Percentiles rank a stretch among this genome's conserved stretches.
These are phyloP conservation scores for Acipenser transmontanus DNA, from an alignment of 2,797 vertebrate genomes.

Conservation along the genomic window DNA sequence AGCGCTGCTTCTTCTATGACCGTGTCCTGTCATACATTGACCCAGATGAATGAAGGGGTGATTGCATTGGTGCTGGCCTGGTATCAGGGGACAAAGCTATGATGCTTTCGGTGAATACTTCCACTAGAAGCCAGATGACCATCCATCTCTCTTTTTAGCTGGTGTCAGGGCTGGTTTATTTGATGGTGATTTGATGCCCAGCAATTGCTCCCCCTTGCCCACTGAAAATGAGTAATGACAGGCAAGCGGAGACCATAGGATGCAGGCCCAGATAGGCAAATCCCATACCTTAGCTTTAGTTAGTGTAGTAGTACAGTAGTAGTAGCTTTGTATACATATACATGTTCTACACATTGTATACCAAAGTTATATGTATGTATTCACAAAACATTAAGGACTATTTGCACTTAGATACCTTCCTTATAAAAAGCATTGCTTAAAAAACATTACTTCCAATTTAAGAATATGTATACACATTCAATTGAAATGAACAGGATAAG, in stretches of 20 bases:
- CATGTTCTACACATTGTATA: constrained; percentile 39
- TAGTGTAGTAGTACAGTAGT: constrained; percentile 33
- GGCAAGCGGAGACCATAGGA: constrained; percentile 46
- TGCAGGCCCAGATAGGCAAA: constrained; percentile 35
- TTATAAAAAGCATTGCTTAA: too few relatives aligned
- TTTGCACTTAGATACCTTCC: too few relatives aligned
- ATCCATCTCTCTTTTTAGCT: constrained; percentile 62
- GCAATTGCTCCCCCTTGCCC: constrained; percentile 52
- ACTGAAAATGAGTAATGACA: constrained; percentile 77
- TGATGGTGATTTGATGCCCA: constrained; percentile 62
- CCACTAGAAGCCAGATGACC: constrained; percentile 51
- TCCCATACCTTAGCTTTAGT: constrained; percentile 39
- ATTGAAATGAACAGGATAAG: too few relatives aligned
- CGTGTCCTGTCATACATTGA: constrained; percentile 33
- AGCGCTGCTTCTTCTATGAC: constrained; percentile 39
- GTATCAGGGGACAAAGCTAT: constrained; percentile 40
- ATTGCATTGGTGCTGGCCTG: constrained; percentile 24
- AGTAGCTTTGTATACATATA: constrained; percentile 29
- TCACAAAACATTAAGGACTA: too few relatives aligned
- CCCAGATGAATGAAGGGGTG: constrained; percentile 41
- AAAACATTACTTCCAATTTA: too few relatives aligned
- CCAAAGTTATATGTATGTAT: too few relatives aligned
- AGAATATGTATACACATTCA: too few relatives aligned
- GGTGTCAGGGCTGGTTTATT: constrained; percentile 54
- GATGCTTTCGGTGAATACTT: constrained; percentile 49